phyloP scores from a whole-genome alignment of 2,113 vertebrate species.

The Archocentrus centrarchus region DNA sequence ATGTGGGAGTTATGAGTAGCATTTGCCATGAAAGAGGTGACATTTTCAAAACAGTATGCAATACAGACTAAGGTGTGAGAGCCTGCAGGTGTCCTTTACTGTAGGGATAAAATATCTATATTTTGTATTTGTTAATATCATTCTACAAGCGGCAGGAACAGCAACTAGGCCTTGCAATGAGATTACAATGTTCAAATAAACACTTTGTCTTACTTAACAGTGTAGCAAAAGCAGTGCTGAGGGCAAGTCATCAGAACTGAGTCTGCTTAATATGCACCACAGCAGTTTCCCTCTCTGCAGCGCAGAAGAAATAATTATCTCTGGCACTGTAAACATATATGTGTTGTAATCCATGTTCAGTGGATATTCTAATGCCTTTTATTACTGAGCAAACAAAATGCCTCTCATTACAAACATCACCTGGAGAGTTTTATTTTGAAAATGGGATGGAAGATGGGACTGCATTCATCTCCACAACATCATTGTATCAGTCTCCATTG shows the following conservation, averaged over 20 bases:
- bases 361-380: slow-evolving; percentile 28
- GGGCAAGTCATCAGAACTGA: background rate
- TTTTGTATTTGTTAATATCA: slow-evolving; percentile 14
- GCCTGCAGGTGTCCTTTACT: too few relatives aligned
- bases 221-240: slow-evolving; percentile 2
- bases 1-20: slow-evolving; percentile 21
- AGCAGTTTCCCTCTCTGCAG: slow-evolving; percentile 8
- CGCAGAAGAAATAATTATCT: slow-evolving; percentile 34
- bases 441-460: slow-evolving; percentile 4
- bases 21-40: slow-evolving; percentile 19
- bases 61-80: too few relatives aligned
- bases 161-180: slow-evolving; percentile 2
- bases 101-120: background rate
- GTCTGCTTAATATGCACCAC: slow-evolving; percentile 27
- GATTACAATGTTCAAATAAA: slow-evolving; percentile 23
- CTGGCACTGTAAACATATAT: slow-evolving; percentile 29
- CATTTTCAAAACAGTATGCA: slow-evolving; percentile 1
- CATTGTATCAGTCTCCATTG: slow-evolving; percentile 25
- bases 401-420: slow-evolving; percentile 45
- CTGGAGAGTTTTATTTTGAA: slow-evolving; percentile 27
- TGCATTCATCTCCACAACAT: slow-evolving; percentile 27
- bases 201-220: slow-evolving; percentile 40
- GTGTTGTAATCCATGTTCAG: slow-evolving; percentile 37
- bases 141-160: background rate
- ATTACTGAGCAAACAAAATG: background rate